Evolutionary conservation across 1,140 invertebrate genomes (phyloP), one percentile per base, ranked within the genome.

Genomic region (Drosophila funebris): DNA sequence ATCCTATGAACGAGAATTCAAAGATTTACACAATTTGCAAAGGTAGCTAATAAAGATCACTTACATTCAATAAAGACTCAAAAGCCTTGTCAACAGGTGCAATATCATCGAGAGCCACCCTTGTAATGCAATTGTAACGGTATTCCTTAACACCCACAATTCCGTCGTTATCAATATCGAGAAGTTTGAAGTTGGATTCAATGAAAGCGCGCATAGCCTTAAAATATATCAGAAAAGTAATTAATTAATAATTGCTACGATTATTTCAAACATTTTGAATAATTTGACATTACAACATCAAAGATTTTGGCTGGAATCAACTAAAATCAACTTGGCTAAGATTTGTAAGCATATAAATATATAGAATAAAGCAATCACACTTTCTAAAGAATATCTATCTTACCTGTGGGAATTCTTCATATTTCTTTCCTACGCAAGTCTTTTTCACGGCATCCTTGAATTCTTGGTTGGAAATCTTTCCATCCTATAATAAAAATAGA

Each of bases 171-270:
- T 97, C 96, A 29, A 96, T 93, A 74, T 97, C 96, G 24, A 96
- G 94, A 92, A 96, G 93, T 77, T 94, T 95, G 87, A 96, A 97
- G 90, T 96, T 96, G 44, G 94, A 94, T 82, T 96, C 96, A 80
- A 97, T 97, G 80, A 97, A 96, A 90, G 95, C 95, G 80, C 95
- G 96, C 94, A 96, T 95, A 0, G 95, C 95, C 89, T 95, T 92
- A 0, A 85, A 18, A 6, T 27, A 5, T 27, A 27, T 27, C 24
- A 11, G 9, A 13, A 36, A 36, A 7, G 5, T 11, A 16, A 9
- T 3, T 29, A 9, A n/a, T n/a, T n/a, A n/a, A n/a, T n/a, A n/a
- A n/a, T n/a, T n/a, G n/a, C n/a, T n/a, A n/a, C n/a, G n/a, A n/a
- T n/a, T n/a, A n/a, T n/a, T 14, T 8, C 0, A 13, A 48, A 48